Base-by-base conservation (phyloP, 2,797 vertebrate species). In the Aeoliscus strigatus region DNA sequence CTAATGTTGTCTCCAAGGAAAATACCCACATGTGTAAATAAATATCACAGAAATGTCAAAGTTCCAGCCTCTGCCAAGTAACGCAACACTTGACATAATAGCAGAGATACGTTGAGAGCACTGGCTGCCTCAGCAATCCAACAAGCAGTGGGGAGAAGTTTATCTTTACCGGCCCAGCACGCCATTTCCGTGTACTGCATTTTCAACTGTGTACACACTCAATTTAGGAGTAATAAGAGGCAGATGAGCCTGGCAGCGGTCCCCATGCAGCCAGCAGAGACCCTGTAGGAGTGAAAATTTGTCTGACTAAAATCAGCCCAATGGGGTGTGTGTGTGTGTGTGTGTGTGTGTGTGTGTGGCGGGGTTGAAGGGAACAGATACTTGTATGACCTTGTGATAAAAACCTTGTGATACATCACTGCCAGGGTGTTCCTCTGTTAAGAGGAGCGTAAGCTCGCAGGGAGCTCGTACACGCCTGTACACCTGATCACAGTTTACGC, bases 391-490 rank as follows among this genome's bases (percentile, higher is more conserved):
- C 84, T 88, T 91, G 77, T 91, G 93, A 94, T 94, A 90, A 90
- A 91, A 94, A 90, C 88, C 87, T 87, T 86, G 91, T 90, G 90
- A 93, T 90, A 91, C 91, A 89, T 95, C 90, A 92, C 86, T 79
- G 67, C 37, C 27, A 31, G 70, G 66, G 59, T 39, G 40, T 63
- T 80, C 40, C 24, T 66, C 51, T 70, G 64, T 54, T 88, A 66
- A 53, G 64, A 84, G 84, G 84, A 82, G n/a, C n/a, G 54, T 43
- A 84, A 86, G 81, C 88, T 79, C 84, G 82, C 84, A 77, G 85
- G 83, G 85, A 89, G 81, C 86, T 89, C 89, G 90, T 90, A 87
- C 89, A 82, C 87, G 87, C 80, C 90, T n/a, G n/a, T 90, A 89
- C 83, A 90, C 90, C 91, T 91, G 88, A 92, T 90, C 90, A 84